A percentile compares a stretch with the other conserved stretches of the same genome.
phyloP scores from a whole-genome alignment of 53 echinoderm and acorn worm species.

The Holothuria scabra region DNA sequence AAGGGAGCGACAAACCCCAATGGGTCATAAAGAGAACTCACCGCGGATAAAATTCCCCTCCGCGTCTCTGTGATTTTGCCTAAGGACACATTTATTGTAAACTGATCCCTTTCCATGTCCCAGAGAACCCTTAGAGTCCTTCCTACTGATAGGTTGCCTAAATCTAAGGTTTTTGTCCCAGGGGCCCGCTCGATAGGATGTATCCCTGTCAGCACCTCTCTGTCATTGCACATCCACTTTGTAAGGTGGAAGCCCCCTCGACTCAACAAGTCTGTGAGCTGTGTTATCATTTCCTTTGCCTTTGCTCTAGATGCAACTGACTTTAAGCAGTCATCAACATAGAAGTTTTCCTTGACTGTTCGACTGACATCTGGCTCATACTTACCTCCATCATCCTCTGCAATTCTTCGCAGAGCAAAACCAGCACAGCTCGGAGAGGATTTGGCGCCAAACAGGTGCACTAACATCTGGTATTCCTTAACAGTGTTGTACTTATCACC shows the following conservation, averaged over 20 bases:
- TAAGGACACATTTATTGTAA: conserved; percentile 41
- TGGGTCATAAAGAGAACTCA: conserved; percentile 69
- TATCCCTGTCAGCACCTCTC: conserved; percentile 46
- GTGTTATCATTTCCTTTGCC: not conserved
- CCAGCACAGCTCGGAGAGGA: conserved; percentile 58
- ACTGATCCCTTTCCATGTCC: conserved; percentile 41
- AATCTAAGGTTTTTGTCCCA: conserved; percentile 32
- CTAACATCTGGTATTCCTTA: conserved; percentile 48
- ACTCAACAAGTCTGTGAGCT: conserved; percentile 29
- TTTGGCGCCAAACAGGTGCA: conserved; percentile 59
- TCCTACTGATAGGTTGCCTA: conserved; percentile 53
- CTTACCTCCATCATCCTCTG: conserved; percentile 30
- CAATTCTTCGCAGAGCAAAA: conserved; percentile 40
- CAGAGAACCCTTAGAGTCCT: conserved; percentile 63
- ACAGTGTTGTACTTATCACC: conserved; percentile 34
- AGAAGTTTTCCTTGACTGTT: conserved; percentile 38
- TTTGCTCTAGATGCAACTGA: conserved; percentile 9
- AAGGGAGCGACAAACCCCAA: conserved; percentile 64
- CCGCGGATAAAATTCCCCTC: conserved; percentile 59
- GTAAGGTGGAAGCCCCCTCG: conserved; percentile 55
- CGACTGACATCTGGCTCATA: not conserved
- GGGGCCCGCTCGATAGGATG: conserved; percentile 55
- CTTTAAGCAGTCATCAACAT: conserved; percentile 52
- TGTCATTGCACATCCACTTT: conserved; percentile 60
- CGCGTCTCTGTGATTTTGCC: conserved; percentile 45